phyloP scores from a whole-genome alignment of 1,140 invertebrate species.

The Maconellicoccus hirsutus region DNA sequence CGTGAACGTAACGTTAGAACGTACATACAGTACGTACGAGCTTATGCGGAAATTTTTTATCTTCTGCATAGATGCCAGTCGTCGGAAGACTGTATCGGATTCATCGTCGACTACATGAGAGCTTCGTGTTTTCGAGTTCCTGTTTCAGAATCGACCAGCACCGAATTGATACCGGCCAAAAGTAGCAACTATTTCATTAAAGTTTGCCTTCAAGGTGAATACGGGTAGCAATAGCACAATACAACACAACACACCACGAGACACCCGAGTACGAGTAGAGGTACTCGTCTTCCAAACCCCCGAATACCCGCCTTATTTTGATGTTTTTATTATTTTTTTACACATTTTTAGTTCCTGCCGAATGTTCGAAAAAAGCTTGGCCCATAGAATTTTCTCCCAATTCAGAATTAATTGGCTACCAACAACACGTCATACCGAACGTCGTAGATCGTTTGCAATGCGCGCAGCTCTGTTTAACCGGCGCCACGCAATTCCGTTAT shows the following conservation, averaged over 20 bases:
- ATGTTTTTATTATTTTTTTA: not conserved
- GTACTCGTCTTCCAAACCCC: too few relatives aligned
- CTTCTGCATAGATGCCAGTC: constrained; percentile 28
- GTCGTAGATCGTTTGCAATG: constrained; percentile 34
- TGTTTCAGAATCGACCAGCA: constrained; percentile 23
- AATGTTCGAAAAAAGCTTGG: constrained; percentile 34
- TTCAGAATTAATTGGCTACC: constrained; percentile 36
- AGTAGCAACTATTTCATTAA: constrained; percentile 29
- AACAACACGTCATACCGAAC: constrained; percentile 33
- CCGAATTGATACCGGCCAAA: constrained; percentile 23
- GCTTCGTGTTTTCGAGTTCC: constrained; percentile 30
- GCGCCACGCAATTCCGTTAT: constrained; percentile 26
- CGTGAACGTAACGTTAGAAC: not conserved
- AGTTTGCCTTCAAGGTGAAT: constrained; percentile 29
- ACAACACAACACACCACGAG: too few relatives aligned
- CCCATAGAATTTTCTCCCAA: constrained; percentile 36
- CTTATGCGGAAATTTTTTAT: not conserved
- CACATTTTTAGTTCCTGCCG: constrained; percentile 30
- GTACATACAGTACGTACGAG: not conserved
- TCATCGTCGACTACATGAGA: constrained; percentile 31
- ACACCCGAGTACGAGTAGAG: too few relatives aligned
- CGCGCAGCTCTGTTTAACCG: constrained; percentile 36
- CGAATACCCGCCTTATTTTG: too few relatives aligned
- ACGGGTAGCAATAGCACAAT: not conserved
- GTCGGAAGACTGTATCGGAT: constrained; percentile 29